Percentiles rank a stretch among this genome's conserved stretches.
phyloP scores from a whole-genome alignment of 2,888 invertebrate species.

The Limenitis camilla region DNA sequence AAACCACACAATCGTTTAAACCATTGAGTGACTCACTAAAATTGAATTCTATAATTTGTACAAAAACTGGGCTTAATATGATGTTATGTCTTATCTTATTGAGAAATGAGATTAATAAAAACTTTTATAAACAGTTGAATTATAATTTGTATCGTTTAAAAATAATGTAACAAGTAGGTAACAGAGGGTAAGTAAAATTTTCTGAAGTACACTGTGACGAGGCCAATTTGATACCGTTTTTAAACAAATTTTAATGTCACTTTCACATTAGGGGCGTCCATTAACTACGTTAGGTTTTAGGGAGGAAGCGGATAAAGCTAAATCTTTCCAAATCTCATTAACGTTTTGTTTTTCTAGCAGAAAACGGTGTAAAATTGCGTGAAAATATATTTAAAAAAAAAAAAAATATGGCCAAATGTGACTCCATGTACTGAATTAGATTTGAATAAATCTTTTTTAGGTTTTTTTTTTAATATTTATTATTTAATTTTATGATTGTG shows the following conservation, averaged over 20 bases:
- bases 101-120: not conserved
- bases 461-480: no score
- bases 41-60: conserved; percentile 5
- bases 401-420: no score
- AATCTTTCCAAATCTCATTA: no score
- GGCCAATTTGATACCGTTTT: not conserved
- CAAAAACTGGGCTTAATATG: not conserved
- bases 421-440: no score
- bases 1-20: not conserved
- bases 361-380: no score
- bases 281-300: no score
- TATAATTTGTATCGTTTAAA: not conserved
- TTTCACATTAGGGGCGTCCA: not conserved
- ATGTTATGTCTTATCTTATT: not conserved
- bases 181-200: not conserved
- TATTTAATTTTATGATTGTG: no score
- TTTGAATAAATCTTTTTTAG: no score
- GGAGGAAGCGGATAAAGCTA: no score
- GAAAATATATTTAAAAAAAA: no score
- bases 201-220: not conserved
- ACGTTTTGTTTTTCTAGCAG: no score
- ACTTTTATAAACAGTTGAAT: not conserved
- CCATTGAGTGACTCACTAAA: not conserved
- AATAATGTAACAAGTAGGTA: not conserved
- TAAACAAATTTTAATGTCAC: not conserved